Base-by-base conservation (phyloP, 1,140 invertebrate species). In the Holotrichia oblita region DNA sequence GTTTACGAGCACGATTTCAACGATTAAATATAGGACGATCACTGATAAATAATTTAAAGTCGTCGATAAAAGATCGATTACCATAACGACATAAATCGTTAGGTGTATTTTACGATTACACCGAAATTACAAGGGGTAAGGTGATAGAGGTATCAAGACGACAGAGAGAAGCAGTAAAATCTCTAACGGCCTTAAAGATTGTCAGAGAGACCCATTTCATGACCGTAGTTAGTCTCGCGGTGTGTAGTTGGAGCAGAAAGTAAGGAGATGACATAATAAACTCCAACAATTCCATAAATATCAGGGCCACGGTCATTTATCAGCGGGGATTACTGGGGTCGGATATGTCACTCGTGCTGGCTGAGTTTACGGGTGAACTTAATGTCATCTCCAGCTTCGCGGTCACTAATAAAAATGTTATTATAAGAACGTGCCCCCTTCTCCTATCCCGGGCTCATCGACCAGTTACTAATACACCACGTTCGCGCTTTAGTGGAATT, bases 361-460 rank as follows among this genome's bases (percentile, higher is more conserved):
- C 75, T 78, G 79, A 81, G 81, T 82, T 82, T 82, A 82, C 78
- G 72, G n/a, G 80, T 69, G 74, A 79, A 80, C 78, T 80, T 82
- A 82, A 82, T 82, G 82, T 81, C 82, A 82, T 82, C 80, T 80
- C 72, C 80, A 80, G 59, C 78, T 59, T 77, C 79, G 75, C 78
- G 79, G 77, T 78, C 77, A 80, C 82, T 82, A 82, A 82, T 82
- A 82, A 82, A 82, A 82, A 82, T 82, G 80, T 82, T 82, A 82
- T 82, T 81, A 82, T 81, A 80, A 77, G 77, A 77, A 82, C 82
- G 82, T 82, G 82, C 75, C 77, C 17, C 22, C 27, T 34, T 34
- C 27, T 34, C 27, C 27, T 34, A 34, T 4, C 27, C 27, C 27
- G 27, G 4, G 61, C 27, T 69, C 61, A 69, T 69, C 61, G 61